Conservation (phyloP, 2,888 invertebrate species). For the Drosophila prostipennis region DNA sequence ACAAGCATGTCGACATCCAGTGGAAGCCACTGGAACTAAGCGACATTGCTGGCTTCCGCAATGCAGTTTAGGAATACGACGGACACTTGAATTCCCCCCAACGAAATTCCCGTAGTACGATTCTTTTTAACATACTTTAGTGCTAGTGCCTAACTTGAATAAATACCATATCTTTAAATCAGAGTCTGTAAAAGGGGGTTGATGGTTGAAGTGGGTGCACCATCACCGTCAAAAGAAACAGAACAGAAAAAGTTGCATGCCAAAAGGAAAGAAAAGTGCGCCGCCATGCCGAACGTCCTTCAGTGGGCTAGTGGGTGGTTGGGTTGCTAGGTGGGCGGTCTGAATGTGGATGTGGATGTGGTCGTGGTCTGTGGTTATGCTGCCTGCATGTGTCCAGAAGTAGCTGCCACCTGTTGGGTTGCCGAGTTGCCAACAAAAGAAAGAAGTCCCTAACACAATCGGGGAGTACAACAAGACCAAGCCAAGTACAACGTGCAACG, state of each 20-base stretch:
- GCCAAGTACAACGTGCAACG: constrained; percentile 24
- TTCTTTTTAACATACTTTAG: constrained; percentile 3
- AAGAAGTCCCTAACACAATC: constrained; percentile 52
- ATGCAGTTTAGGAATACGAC: constrained; percentile 17
- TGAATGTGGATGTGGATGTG: constrained; percentile 1
- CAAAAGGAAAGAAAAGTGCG: constrained; percentile 65
- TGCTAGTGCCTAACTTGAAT: constrained; percentile 3
- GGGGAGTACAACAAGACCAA: constrained; percentile 56
- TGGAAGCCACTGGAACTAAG: constrained; percentile 60
- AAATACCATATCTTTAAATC: constrained; percentile 1
- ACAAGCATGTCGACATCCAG: constrained; percentile 63
- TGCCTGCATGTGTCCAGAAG: constrained; percentile 54
- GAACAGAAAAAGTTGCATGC: constrained; percentile 58
- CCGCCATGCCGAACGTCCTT: constrained; percentile 61
- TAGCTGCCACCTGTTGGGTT: constrained; percentile 67
- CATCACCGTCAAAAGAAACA: neutral
- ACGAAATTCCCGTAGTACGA: neutral
- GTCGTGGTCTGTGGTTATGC: constrained; percentile 20
- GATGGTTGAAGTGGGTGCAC: neutral
- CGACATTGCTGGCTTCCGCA: constrained; percentile 58
- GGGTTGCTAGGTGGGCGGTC: neutral
- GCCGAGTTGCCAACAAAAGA: constrained; percentile 54
- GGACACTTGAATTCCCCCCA: neutral
- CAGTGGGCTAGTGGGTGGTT: constrained; percentile 36
- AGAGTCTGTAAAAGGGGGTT: neutral